These are phyloP conservation scores for Agonopterix alstromeriana DNA, from an alignment of 2,888 invertebrate genomes.

Conservation along the genomic window DNA sequence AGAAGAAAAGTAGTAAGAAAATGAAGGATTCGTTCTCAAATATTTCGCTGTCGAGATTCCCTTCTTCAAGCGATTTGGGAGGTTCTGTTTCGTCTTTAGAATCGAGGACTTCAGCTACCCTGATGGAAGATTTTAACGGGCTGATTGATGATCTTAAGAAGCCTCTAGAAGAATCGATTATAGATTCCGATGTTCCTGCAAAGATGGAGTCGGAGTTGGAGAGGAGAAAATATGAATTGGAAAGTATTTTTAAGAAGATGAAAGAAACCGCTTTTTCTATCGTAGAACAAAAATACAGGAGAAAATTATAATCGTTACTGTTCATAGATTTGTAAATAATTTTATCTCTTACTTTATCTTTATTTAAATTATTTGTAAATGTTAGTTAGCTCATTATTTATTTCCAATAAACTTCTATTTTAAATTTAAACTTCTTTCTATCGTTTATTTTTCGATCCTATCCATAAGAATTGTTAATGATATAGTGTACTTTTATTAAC, in stretches of 20 bases:
- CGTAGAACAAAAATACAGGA: slow-evolving; percentile 16
- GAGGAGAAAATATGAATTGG: slow-evolving; percentile 8
- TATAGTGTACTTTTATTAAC: too few species aligned
- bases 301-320: slow-evolving; percentile 2
- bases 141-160: slow-evolving; percentile 12
- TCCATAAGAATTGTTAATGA: background rate
- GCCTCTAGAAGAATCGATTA: background rate
- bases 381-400: background rate
- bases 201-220: slow-evolving; percentile 15
- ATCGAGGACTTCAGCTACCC: background rate
- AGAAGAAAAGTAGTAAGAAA: slow-evolving; percentile 14
- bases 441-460: background rate
- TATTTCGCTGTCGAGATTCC: slow-evolving; percentile 32
- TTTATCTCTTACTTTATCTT: background rate
- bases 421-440: slow-evolving; percentile 4
- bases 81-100: slow-evolving; percentile 9
- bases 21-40: slow-evolving; percentile 28
- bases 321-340: too few species aligned
- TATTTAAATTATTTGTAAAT: background rate
- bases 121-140: slow-evolving; percentile 5
- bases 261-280: slow-evolving; percentile 18
- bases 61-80: slow-evolving; percentile 19
- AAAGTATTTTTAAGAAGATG: slow-evolving; percentile 14
- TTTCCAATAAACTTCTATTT: background rate
- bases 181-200: background rate